phyloP scores from a whole-genome alignment of 2,113 vertebrate genomes.

The Hippocampus mohnikei region DNA sequence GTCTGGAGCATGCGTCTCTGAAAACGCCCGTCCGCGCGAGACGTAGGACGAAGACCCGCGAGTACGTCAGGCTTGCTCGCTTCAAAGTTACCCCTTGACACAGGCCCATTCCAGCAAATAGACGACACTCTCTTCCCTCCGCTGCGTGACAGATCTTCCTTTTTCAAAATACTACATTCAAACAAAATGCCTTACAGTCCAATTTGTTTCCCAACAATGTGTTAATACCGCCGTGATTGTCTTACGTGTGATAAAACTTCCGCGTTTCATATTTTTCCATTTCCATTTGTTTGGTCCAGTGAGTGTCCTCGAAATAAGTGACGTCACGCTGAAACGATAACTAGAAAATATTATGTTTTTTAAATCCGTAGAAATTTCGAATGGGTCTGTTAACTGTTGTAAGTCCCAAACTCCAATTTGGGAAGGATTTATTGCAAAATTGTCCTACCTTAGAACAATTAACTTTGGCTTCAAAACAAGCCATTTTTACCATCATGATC shows the following conservation, averaged over 20 bases:
- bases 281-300: neutral
- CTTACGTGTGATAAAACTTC: neutral
- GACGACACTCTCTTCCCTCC: conserved; percentile 14
- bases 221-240: neutral
- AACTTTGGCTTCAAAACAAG: too few relatives aligned
- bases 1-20: neutral
- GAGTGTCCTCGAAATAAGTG: neutral
- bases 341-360: neutral
- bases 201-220: neutral
- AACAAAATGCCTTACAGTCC: neutral
- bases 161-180: neutral
- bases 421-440: neutral
- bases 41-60: neutral
- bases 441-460: neutral
- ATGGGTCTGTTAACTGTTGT: neutral
- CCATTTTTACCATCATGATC: too few relatives aligned
- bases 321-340: neutral
- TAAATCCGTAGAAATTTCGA: too few relatives aligned
- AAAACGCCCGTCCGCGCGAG: rapidly evolving
- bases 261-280: neutral
- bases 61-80: neutral
- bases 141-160: neutral
- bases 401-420: neutral
- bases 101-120: conserved; percentile 48
- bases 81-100: conserved; percentile 29